phyloP scores from a whole-genome alignment of 2,888 invertebrate species.

The Synergus umbraculus region DNA sequence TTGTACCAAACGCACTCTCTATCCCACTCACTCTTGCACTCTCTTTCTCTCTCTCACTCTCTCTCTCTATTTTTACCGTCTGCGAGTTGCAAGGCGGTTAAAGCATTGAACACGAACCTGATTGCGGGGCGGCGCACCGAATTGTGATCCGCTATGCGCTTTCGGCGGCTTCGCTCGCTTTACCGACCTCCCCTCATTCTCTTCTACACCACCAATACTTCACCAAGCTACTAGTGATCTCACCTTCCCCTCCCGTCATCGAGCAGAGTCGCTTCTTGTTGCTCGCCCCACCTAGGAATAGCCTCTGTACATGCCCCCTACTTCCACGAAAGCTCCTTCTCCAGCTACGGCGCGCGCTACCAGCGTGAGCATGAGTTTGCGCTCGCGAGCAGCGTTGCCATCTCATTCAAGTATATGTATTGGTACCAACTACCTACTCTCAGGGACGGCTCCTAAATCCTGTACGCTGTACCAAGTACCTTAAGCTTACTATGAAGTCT shows the following conservation, averaged over 20 bases:
- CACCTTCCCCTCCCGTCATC: background rate
- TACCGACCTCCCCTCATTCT: conserved; percentile 44
- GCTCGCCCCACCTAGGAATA: conserved; percentile 26
- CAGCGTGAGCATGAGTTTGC: conserved; percentile 50
- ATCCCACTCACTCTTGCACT: conserved; percentile 3
- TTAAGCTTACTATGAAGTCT: no score
- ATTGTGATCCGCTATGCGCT: conserved; percentile 74
- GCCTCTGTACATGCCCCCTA: conserved; percentile 45
- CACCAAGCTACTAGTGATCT: conserved; percentile 5
- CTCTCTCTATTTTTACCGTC: conserved; percentile 26
- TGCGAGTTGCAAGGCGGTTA: conserved; percentile 36
- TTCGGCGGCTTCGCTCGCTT: conserved; percentile 61
- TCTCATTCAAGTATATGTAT: background rate
- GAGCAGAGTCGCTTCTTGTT: conserved; percentile 13
- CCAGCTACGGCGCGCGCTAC: conserved; percentile 43
- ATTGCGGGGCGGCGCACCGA: conserved; percentile 75
- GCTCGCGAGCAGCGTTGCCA: conserved; percentile 53
- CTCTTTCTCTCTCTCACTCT: conserved; percentile 25
- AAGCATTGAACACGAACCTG: conserved; percentile 69
- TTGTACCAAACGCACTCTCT: conserved; percentile 30
- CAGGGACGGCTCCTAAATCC: background rate
- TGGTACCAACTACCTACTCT: background rate
- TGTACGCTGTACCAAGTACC: no score
- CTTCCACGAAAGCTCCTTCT: conserved; percentile 29
- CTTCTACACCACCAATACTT: conserved; percentile 24